Conservation (phyloP, 2,888 invertebrate genomes). For the Disparrhopalites patrizii region DNA sequence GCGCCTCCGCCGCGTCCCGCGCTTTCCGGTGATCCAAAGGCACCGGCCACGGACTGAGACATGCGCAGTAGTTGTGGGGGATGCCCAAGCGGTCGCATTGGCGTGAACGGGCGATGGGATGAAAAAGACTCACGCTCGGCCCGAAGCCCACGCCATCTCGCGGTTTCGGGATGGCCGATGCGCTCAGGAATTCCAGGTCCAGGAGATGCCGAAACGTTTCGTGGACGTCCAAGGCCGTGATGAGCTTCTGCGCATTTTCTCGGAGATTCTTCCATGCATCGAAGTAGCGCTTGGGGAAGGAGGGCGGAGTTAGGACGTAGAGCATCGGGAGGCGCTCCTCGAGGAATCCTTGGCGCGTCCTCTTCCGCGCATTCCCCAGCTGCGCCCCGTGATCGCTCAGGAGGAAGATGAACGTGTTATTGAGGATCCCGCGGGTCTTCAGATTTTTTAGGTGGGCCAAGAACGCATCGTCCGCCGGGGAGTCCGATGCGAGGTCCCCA, state of each 20-base stretch:
- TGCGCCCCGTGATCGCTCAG: slow-evolving; percentile 54
- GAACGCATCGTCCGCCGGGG: too few species aligned
- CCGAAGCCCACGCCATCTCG: too few species aligned
- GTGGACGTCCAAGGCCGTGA: slow-evolving; percentile 78
- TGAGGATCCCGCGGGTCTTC: slow-evolving; percentile 44
- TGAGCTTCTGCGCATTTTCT: slow-evolving; percentile 54
- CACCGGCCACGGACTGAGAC: too few species aligned
- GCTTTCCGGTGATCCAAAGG: too few species aligned
- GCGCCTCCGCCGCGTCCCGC: too few species aligned
- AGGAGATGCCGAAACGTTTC: slow-evolving; percentile 70
- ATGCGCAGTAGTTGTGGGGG: too few species aligned
- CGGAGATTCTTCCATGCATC: slow-evolving; percentile 57
- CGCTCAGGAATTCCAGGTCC: too few species aligned
- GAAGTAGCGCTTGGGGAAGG: slow-evolving; percentile 50
- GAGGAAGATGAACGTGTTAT: slow-evolving; percentile 48
- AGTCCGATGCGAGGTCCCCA: slow-evolving; percentile 49
- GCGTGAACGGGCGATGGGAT: too few species aligned
- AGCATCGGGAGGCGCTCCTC: slow-evolving; percentile 38
- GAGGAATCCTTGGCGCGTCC: slow-evolving; percentile 51
- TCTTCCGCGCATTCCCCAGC: slow-evolving; percentile 50
- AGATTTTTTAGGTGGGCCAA: slow-evolving; percentile 49
- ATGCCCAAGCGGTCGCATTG: too few species aligned
- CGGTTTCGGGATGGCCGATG: too few species aligned
- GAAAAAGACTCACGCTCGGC: too few species aligned
- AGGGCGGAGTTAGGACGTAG: not conserved